A percentile compares a stretch with the other conserved stretches of the same genome.
Conservation (phyloP, 2,888 invertebrate genomes). For the Tenthredo notha region DNA sequence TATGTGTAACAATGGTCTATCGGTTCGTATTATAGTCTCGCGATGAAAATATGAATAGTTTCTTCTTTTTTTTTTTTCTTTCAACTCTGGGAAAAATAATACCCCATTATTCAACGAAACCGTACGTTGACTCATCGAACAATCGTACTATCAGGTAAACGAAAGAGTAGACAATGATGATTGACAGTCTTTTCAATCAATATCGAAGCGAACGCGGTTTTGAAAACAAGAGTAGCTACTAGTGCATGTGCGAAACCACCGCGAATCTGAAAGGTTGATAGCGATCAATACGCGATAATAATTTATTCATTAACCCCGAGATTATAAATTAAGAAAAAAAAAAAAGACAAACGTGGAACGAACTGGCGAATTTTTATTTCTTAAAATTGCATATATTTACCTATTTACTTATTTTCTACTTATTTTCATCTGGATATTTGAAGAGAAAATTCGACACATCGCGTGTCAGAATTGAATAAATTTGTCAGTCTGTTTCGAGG, state of each 20-base stretch:
- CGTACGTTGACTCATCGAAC: not conserved
- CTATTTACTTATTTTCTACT: not conserved
- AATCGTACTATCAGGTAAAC: not conserved
- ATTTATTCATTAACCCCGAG: not conserved
- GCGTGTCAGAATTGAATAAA: conserved; percentile 34
- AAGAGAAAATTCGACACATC: conserved; percentile 7
- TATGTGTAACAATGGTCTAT: too few species aligned
- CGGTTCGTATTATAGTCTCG: too few species aligned
- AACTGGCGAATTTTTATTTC: not conserved
- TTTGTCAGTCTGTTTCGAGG: not conserved
- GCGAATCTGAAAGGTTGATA: not conserved
- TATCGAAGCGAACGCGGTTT: not conserved
- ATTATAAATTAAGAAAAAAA: not conserved
- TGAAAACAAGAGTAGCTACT: not conserved
- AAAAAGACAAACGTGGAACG: not conserved
- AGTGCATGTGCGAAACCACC: not conserved
- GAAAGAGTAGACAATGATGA: not conserved
- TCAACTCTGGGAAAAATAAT: not conserved
- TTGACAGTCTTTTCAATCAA: not conserved
- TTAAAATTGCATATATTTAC: not conserved
- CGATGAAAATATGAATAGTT: not conserved
- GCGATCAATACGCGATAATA: not conserved
- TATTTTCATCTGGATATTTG: not conserved
- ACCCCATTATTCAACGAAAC: not conserved
- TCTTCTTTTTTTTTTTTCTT: not conserved